Evolutionary conservation across 2,797 vertebrate genomes (phyloP), one percentile per base, ranked within the genome.

Genomic region (Okamejei kenojei): DNA sequence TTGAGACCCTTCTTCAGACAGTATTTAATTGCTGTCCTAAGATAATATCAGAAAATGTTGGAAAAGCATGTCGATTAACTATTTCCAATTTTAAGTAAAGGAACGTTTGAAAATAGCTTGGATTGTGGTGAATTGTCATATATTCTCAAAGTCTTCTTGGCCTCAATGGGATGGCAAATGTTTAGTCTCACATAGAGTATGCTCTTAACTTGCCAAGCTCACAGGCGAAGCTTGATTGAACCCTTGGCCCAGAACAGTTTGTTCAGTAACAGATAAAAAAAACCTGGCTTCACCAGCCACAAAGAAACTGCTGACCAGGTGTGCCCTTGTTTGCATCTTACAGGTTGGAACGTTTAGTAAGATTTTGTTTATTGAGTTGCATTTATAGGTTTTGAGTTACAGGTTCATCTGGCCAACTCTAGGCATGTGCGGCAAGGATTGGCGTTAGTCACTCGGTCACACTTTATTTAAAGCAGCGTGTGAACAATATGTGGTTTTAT

Each of bases 321-420:
- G 32, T 88, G 84, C 35, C 84, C 84, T 65, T 88, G 84, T 68
- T 19, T 63, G 15, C 65, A 88, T 88, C 61, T 68, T 88, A 68
- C 2, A 32, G 63, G 61, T 88, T 35, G 84, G 61, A 88, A 88
- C 21, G 58, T 63, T 86, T n/a, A 86, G 61, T 13, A 32, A 7
- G 82, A 15, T n/a, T 35, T 65, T 88, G 84, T 88, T 88, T 88
- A 88, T 88, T 7, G 35, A 88, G n/a, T 32, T 19, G 7, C 4
- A 17, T 63, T 17, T 68, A 7, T 26, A 54, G 45, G 45, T 45
- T 45, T 45, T 45, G 45, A 3, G 45, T 45, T 45, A 3, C 45
- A 15, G 63, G 26, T 63, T 65, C 19, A 73, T 63, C 68, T 32
- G 1, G 23, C 2, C 32, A 19, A 8, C 61, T 88, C 71, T 7